A percentile compares a stretch with the other conserved stretches of the same genome.
Evolutionary conservation across 1,140 invertebrate species (phyloP).

Genomic region (Fopius arisanus): DNA sequence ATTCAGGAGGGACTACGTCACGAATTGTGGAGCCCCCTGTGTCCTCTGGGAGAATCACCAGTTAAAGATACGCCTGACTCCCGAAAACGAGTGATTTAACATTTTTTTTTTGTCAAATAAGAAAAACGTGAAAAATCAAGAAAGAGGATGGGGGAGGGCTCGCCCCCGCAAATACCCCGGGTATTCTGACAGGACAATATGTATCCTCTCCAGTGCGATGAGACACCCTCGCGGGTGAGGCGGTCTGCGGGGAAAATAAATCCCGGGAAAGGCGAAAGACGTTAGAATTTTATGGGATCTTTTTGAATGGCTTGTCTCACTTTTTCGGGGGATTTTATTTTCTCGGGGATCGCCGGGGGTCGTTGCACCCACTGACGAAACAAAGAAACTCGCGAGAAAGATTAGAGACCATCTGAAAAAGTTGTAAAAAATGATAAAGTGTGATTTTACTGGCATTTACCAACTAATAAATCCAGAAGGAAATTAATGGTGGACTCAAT

Average conservation of each 20-base stretch:
- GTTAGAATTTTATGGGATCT: slow-evolving; percentile 43
- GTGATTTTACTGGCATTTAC: no score
- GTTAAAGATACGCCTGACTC: slow-evolving; percentile 36
- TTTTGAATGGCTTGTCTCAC: neutral
- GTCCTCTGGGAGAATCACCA: slow-evolving; percentile 34
- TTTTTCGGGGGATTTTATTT: neutral
- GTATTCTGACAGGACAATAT: slow-evolving; percentile 17
- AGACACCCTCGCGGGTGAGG: neutral
- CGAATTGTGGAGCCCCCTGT: neutral
- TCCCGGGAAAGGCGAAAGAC: slow-evolving; percentile 38
- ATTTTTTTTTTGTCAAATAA: slow-evolving; percentile 37
- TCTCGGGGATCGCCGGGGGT: neutral
- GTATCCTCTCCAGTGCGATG: neutral
- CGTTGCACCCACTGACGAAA: no score
- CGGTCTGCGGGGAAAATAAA: slow-evolving; percentile 42
- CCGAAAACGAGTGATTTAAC: slow-evolving; percentile 46
- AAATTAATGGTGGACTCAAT: no score
- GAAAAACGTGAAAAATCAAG: neutral
- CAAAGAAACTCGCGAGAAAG: no score
- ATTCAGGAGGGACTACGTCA: slow-evolving; percentile 8
- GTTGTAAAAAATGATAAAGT: no score
- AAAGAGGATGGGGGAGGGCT: neutral
- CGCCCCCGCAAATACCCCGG: slow-evolving; percentile 19
- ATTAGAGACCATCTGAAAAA: no score
- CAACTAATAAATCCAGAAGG: no score